These are phyloP conservation scores for Dioctria linearis DNA, from an alignment of 2,888 invertebrate species.

Conservation along the genomic window DNA sequence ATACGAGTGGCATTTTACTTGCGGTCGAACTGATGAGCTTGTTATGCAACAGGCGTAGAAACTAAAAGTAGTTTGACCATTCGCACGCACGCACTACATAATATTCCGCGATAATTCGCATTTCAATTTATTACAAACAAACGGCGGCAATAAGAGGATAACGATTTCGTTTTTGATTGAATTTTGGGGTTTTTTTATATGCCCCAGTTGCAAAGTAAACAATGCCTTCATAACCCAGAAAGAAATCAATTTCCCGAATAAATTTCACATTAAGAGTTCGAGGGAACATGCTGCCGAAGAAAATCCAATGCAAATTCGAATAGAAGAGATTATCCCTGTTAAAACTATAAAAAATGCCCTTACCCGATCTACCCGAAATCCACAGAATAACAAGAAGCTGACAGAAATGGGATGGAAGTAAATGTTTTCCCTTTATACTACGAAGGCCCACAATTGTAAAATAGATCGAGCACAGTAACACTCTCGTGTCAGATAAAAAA, in stretches of 20 bases:
- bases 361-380: neutral
- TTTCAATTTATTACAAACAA: no score
- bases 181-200: neutral
- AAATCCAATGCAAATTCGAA: conserved; percentile 35
- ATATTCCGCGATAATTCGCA: no score
- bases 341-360: conserved; percentile 1
- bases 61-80: neutral
- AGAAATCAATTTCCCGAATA: neutral
- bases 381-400: neutral
- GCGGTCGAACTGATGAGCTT: conserved; percentile 16
- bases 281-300: neutral
- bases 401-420: neutral
- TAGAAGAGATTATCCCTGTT: conserved; percentile 28
- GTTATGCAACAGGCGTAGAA: conserved; percentile 17
- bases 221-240: neutral
- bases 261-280: neutral
- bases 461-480: neutral
- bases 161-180: neutral
- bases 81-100: no score
- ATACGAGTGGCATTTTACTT: conserved; percentile 13
- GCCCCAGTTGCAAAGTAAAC: neutral
- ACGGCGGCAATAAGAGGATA: no score
- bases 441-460: neutral
- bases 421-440: neutral
- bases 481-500: conserved; percentile 11